Conservation (phyloP, 2,888 invertebrate species). For the Rosalia funebris region DNA sequence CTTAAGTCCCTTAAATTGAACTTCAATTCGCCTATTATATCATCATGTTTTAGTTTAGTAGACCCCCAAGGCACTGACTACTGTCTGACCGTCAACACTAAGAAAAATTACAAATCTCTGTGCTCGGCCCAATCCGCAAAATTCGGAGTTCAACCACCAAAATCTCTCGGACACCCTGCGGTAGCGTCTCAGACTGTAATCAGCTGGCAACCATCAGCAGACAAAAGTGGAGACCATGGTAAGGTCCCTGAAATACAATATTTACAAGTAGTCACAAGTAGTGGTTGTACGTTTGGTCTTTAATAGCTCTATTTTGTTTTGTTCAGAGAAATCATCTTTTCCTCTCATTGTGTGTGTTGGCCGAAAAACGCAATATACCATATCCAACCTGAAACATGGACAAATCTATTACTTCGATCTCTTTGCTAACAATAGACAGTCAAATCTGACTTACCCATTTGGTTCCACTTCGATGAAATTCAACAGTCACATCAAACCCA, state of each 20-base stretch:
- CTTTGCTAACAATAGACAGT: conserved; percentile 66
- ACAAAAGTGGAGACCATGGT: conserved; percentile 11
- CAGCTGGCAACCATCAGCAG: conserved; percentile 29
- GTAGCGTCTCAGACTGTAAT: conserved; percentile 41
- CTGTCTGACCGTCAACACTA: conserved; percentile 66
- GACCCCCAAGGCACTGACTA: conserved; percentile 67
- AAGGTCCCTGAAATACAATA: too few relatives aligned
- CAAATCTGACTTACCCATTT: conserved; percentile 67
- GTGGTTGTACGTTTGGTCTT: background rate
- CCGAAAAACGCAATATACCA: conserved; percentile 64
- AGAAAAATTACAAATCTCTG: conserved; percentile 63
- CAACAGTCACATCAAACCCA: conserved; percentile 56
- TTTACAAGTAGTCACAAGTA: too few relatives aligned
- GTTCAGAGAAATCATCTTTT: conserved; percentile 9
- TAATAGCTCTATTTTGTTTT: background rate
- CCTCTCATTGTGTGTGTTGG: conserved; percentile 65
- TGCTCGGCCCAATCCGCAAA: conserved; percentile 64
- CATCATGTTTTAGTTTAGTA: conserved; percentile 61
- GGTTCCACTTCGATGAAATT: conserved; percentile 62
- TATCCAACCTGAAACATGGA: conserved; percentile 64
- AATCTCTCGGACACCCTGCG: conserved; percentile 24
- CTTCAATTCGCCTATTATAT: too few relatives aligned
- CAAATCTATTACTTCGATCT: conserved; percentile 67
- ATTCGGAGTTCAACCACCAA: conserved; percentile 38
- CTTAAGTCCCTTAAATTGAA: too few relatives aligned